Conservation (phyloP, 2,113 vertebrate species). For the Melozone crissalis region DNA sequence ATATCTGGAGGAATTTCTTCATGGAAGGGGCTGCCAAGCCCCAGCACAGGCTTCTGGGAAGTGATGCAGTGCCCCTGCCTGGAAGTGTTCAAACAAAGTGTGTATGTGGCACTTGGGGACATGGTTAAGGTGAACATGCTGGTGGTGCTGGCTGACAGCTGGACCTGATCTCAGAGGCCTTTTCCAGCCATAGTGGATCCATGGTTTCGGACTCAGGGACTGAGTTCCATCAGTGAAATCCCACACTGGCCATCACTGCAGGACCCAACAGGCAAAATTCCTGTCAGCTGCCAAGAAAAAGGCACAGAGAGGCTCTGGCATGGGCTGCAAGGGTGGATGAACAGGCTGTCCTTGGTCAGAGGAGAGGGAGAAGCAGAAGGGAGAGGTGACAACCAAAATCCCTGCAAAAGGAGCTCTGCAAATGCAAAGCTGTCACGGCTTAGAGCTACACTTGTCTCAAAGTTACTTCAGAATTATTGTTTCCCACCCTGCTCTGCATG, state of each 20-base stretch:
- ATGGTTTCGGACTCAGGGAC: rapidly evolving
- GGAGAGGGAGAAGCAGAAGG: not conserved
- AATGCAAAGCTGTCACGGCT: not conserved
- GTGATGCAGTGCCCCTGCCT: not conserved
- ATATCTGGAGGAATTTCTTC: not conserved
- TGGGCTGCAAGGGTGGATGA: rapidly evolving
- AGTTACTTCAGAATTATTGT: not conserved
- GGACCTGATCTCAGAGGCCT: not conserved
- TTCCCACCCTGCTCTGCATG: not conserved
- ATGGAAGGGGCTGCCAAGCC: not conserved
- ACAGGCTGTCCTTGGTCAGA: not conserved
- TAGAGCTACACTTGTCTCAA: not conserved
- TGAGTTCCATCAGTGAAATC: not conserved
- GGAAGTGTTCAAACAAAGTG: not conserved
- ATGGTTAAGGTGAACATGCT: not conserved
- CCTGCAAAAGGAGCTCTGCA: not conserved
- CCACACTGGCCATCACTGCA: not conserved
- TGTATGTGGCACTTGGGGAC: not conserved
- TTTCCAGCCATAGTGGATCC: not conserved
- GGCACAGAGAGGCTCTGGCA: not conserved
- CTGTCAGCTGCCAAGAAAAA: not conserved
- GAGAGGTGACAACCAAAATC: not conserved
- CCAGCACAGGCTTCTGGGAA: not conserved
- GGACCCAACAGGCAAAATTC: not conserved
- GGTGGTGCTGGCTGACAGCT: not conserved